phyloP scores from a whole-genome alignment of 2,888 invertebrate genomes.

The Synanthedon myopaeformis region DNA sequence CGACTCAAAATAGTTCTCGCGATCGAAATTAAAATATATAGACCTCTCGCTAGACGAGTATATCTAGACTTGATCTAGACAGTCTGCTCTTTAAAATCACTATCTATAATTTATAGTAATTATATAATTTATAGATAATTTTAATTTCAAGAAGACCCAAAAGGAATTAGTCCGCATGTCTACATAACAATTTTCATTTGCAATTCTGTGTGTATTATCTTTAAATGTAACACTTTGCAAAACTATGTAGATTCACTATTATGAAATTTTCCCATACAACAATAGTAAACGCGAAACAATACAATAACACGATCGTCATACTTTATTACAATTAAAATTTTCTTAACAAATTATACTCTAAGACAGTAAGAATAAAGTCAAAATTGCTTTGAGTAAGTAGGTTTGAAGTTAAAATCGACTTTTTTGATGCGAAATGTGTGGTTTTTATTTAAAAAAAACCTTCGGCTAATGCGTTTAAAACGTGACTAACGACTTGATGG shows the following conservation, averaged over 20 bases:
- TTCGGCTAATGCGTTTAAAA: not conserved
- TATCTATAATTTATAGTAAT: too few species aligned
- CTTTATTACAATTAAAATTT: not conserved
- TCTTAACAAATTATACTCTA: too few species aligned
- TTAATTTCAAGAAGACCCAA: too few species aligned
- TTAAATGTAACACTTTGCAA: conserved; percentile 4
- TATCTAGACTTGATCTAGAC: too few species aligned
- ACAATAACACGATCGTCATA: not conserved
- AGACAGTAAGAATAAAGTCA: too few species aligned
- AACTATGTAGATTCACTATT: conserved; percentile 6
- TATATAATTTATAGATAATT: too few species aligned
- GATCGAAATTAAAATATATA: too few species aligned
- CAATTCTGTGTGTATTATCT: not conserved
- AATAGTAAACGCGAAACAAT: conserved; percentile 3
- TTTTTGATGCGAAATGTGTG: not conserved
- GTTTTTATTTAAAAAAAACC: not conserved
- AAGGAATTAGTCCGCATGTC: not conserved
- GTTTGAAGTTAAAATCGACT: not conserved
- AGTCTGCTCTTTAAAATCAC: too few species aligned
- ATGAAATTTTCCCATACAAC: conserved; percentile 15
- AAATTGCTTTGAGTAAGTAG: not conserved
- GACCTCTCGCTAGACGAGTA: too few species aligned
- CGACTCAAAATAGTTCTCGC: too few species aligned
- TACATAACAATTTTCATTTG: not conserved
- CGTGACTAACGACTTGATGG: not conserved